Base-by-base conservation (phyloP, 2,888 invertebrate species). In the Dryobota labecula region DNA sequence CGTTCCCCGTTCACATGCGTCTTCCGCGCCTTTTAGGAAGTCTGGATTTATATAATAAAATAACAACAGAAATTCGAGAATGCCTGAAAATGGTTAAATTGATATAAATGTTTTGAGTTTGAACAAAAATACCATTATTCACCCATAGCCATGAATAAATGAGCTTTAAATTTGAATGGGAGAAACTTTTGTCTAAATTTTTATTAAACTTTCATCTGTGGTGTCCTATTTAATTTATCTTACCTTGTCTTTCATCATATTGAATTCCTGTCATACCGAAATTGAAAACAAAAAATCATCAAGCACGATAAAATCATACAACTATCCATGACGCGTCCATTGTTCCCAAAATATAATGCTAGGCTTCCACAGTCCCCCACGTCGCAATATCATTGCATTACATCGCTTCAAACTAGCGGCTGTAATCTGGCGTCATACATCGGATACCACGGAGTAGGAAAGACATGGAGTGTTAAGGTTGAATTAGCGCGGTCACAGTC, bases 391-490 rank as follows among this genome's bases (percentile, higher is more conserved):
- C 84, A 85, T 85, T 80, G 86, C 77, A 84, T 87, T 87, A 88
- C 84, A 80, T 73, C 70, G 80, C 78, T 84, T 76, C 80, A 76
- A 82, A 85, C 84, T 82, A 83, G 80, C 83, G 78, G 79, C 67
- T 83, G 84, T 89, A 89, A 90, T 90, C 89, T 89, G 83, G 80
- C 86, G 81, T 86, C 82, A 91, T 88, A 86, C 88, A 86, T 89
- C 86, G 87, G 24, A 38, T 43, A 3, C 41, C 63, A 63, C 13
- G 18, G 82, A 76, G 33, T 45, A 45, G 8, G 15, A 5, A 38
- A 11, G 13, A 33, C 6, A 45, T 76, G 71, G 70, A 78, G 33
- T 47, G 18, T 60, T 18, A 38, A 38, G 38, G 13, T 38, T 11
- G 38, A 38, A 38, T 9, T 38, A 38, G 38, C 38, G 38, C 9